Conservation (phyloP, 2,888 invertebrate genomes). For the Rhodophaea formosa region DNA sequence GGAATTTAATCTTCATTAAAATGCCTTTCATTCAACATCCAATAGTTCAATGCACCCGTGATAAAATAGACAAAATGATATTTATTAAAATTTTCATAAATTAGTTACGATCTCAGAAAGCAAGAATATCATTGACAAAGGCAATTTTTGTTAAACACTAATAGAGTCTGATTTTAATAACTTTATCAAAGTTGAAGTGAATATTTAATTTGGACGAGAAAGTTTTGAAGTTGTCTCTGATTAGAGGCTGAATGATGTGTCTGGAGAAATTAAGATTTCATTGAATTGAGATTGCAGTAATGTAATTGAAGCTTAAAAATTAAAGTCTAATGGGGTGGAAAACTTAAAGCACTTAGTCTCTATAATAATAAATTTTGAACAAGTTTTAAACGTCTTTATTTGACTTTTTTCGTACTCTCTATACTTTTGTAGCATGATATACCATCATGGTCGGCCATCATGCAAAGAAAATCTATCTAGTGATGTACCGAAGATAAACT, state of each 20-base stretch:
- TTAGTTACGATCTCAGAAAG: neutral
- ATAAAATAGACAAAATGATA: neutral
- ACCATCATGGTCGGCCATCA: no score
- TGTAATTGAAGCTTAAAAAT: neutral
- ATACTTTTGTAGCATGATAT: no score
- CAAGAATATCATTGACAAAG: constrained; percentile 36
- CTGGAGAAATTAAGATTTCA: constrained; percentile 16
- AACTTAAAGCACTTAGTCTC: neutral
- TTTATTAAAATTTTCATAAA: neutral
- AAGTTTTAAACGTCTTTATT: no score
- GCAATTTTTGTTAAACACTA: constrained; percentile 31
- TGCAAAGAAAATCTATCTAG: no score
- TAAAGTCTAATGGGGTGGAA: neutral
- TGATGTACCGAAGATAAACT: no score
- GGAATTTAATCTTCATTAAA: neutral
- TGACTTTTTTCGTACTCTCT: no score
- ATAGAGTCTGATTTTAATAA: constrained; percentile 13
- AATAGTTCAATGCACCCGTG: neutral
- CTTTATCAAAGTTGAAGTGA: constrained; percentile 18
- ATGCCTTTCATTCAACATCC: neutral
- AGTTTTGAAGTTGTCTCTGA: constrained; percentile 15
- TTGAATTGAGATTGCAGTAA: constrained; percentile 9
- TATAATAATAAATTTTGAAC: neutral
- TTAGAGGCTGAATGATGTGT: constrained; percentile 9
- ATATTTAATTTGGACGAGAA: constrained; percentile 13